Percentiles rank a stretch among this genome's conserved stretches.
Conservation (phyloP, 1,140 invertebrate genomes). For the Planococcus citri region DNA sequence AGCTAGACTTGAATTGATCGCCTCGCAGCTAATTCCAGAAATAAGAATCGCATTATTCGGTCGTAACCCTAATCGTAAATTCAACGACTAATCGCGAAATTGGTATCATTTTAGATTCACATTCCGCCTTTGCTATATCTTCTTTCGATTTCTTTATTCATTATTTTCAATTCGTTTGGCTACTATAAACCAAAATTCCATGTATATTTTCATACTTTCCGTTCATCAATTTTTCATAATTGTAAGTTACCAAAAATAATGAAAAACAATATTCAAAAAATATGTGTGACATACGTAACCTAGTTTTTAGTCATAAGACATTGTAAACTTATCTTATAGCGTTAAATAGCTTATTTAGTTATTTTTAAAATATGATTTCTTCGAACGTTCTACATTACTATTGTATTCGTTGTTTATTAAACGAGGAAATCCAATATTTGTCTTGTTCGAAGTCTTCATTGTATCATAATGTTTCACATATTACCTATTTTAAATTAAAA, state of each 20-base stretch:
- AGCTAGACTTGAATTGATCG: conserved; percentile 84
- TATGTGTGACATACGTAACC: neutral
- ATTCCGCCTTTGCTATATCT: neutral
- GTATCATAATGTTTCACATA: neutral
- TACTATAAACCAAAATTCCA: neutral
- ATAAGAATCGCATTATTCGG: conserved; percentile 89
- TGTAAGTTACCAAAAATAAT: neutral
- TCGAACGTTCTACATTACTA: neutral
- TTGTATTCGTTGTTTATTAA: neutral
- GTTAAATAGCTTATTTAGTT: neutral
- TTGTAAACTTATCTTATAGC: neutral
- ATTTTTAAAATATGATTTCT: neutral
- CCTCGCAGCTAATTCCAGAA: conserved; percentile 83
- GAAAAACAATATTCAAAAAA: neutral
- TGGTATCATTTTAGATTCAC: neutral
- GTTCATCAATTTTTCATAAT: neutral
- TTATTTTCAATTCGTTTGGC: neutral
- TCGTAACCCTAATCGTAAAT: conserved; percentile 88
- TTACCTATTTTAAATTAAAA: neutral
- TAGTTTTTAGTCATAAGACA: neutral
- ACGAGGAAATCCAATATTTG: neutral
- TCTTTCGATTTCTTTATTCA: neutral
- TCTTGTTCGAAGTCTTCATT: neutral
- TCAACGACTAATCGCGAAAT: conserved; percentile 70
- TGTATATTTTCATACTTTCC: neutral